Percentiles rank a stretch among this genome's conserved stretches.
Conservation (phyloP, 2,113 vertebrate genomes). For the Crotalus tigris region DNA sequence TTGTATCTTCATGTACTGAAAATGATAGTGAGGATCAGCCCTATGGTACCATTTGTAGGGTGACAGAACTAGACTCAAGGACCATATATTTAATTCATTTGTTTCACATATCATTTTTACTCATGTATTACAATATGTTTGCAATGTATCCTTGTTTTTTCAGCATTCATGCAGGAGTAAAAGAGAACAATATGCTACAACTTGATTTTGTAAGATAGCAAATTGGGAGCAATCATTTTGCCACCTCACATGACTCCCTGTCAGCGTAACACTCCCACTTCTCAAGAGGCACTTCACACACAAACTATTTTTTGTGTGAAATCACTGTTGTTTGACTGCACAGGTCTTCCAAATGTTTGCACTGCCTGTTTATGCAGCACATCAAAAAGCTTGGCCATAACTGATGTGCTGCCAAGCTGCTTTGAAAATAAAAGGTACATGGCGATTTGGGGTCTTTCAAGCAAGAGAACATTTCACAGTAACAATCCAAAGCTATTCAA, state of each 20-base stretch:
- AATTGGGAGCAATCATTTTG: fast-evolving
- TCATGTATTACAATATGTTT: not conserved
- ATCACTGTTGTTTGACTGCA: not conserved
- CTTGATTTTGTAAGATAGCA: not conserved
- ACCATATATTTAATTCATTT: not conserved
- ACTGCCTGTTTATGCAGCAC: not conserved
- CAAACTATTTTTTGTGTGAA: not conserved
- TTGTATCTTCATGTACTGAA: not conserved
- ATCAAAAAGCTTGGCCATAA: not conserved
- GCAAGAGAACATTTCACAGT: not conserved
- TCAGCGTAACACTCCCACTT: fast-evolving
- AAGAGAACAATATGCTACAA: constrained; percentile 4
- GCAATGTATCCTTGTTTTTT: not conserved
- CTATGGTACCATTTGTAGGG: too few species aligned
- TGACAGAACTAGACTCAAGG: not conserved
- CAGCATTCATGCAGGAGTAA: fast-evolving
- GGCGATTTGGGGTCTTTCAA: not conserved
- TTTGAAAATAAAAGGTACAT: fast-evolving
- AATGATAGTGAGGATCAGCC: not conserved
- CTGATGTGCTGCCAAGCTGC: not conserved
- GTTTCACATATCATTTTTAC: not conserved
- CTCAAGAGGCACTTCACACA: not conserved
- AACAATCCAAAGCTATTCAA: not conserved
- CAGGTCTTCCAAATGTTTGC: not conserved
- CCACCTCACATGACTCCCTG: not conserved